Base-by-base conservation (phyloP, 2,888 invertebrate genomes). In the Eupelmus urozonus region DNA sequence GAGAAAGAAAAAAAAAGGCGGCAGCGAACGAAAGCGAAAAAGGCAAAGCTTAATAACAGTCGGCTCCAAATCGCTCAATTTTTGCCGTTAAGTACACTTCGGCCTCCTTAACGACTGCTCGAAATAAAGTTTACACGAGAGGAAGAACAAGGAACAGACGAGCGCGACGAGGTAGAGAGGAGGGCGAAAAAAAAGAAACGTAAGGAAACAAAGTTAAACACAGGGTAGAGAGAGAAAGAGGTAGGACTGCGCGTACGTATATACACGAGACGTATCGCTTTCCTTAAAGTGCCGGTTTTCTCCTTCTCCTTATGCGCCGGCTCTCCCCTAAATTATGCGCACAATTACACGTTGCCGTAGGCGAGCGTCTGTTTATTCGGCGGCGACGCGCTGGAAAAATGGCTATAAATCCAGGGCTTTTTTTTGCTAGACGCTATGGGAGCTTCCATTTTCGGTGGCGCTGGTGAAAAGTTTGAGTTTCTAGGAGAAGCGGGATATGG, bases 321-420 rank as follows among this genome's bases (percentile, higher is more conserved):
- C n/a, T n/a, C n/a, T 42, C 85, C 84, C 86, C 87, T 87, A 86
- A 88, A 87, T 88, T 87, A 87, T 86, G 82, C 86, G 82, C 84
- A 83, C 87, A 86, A 87, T 87, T 87, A 87, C 85, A 72, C 53
- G 77, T 51, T 77, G 40, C 49, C 53, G 0, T 7, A 27, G 27
- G 55, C 55, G 27, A n/a, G n/a, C 69, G 69, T 76, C 59, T 66
- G 74, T 74, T 74, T 74, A 49, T 62, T 73, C 57, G 51, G n/a
- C 53, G 49, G 34, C 45, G 29, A 27, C 49, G 7, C 59, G n/a
- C 1, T n/a, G n/a, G n/a, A n/a, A n/a, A n/a, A n/a, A n/a, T n/a
- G n/a, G n/a, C n/a, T n/a, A n/a, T n/a, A n/a, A n/a, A n/a, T n/a
- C n/a, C n/a, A n/a, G n/a, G n/a, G n/a, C n/a, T n/a, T n/a, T n/a